A percentile compares a stretch with the other conserved stretches of the same genome.
These are phyloP conservation scores for Stenopsyche tienmushanensis DNA, from an alignment of 1,140 invertebrate genomes.

Conservation along the genomic window DNA sequence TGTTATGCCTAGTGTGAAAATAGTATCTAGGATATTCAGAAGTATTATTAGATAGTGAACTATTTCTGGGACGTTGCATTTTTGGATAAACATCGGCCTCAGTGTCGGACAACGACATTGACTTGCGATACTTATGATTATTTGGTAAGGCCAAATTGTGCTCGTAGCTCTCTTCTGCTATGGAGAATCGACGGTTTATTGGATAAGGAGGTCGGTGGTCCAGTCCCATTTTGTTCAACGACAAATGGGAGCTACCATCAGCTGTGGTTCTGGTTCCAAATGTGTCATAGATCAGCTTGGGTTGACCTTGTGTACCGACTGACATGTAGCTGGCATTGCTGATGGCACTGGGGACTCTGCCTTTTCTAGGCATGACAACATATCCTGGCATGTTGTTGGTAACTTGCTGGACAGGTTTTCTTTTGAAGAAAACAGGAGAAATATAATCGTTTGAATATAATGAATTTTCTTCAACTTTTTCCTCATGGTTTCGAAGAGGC, in stretches of 20 bases:
- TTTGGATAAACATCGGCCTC: too few species aligned
- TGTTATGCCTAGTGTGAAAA: too few species aligned
- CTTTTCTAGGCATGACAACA: neutral
- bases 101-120: too few species aligned
- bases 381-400: neutral
- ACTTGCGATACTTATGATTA: too few species aligned
- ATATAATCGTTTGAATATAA: neutral
- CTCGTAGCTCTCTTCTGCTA: too few species aligned
- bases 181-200: too few species aligned
- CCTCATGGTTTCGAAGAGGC: neutral
- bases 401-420: neutral
- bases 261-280: neutral
- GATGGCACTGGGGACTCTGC: neutral
- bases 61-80: too few species aligned
- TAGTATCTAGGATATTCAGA: too few species aligned
- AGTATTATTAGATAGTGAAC: too few species aligned
- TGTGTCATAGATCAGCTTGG: neutral
- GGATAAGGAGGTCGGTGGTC: too few species aligned
- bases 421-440: too few species aligned
- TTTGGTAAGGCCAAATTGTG: too few species aligned
- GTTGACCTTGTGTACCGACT: neutral
- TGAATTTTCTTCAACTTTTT: neutral
- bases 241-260: neutral
- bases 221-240: neutral
- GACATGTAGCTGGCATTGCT: neutral